phyloP scores from a whole-genome alignment of 2,113 vertebrate genomes.

The Pantherophis guttatus region DNA sequence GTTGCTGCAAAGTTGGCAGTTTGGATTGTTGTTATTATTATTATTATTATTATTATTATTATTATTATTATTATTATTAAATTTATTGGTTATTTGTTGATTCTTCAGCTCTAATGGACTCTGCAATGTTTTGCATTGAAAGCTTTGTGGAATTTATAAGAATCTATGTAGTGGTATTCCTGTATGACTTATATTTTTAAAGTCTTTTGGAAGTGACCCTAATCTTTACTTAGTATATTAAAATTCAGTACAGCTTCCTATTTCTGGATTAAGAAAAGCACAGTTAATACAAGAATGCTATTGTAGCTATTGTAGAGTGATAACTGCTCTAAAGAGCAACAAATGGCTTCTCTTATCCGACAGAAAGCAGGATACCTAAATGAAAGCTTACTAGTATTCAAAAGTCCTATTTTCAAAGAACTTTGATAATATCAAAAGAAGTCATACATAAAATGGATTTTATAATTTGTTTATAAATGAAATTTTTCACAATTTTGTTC shows the following conservation, averaged over 20 bases:
- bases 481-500: background rate
- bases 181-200: background rate
- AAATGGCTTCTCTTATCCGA: conserved; percentile 48
- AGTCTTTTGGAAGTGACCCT: background rate
- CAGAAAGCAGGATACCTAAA: conserved; percentile 46
- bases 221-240: background rate
- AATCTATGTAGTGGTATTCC: background rate
- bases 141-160: background rate
- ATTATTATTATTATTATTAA: background rate
- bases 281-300: conserved; percentile 14
- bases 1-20: no score
- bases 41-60: no score
- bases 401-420: conserved; percentile 16
- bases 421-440: conserved; percentile 37
- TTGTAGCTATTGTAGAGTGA: conserved; percentile 16
- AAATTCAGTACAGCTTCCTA: conserved; percentile 4
- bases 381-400: conserved; percentile 29
- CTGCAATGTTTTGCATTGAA: background rate
- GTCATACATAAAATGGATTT: conserved; percentile 15
- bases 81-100: background rate
- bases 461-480: background rate
- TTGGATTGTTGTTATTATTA: no score
- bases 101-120: background rate
- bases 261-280: conserved; percentile 16
- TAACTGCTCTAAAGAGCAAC: conserved; percentile 34